Evolutionary conservation across 2,888 invertebrate species (phyloP), one percentile per base, ranked within the genome.

Genomic region (Ophion ventricosus): DNA sequence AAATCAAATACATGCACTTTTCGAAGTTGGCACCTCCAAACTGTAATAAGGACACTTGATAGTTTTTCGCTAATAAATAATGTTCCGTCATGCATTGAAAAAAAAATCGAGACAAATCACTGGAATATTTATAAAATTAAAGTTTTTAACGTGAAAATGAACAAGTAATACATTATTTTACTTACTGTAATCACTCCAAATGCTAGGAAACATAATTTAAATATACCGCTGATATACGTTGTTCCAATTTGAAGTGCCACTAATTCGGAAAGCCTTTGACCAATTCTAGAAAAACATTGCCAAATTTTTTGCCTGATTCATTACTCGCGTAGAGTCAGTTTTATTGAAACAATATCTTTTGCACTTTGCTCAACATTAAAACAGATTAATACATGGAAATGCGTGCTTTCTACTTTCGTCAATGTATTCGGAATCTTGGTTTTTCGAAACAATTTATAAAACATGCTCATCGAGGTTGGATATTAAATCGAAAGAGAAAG

Each of bases 141-240:
- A 14, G 40, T 35, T 1, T 49, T 0, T 17, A 49, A 49, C 4
- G 49, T 11, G 49, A 17, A 25, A 14, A 76, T 17, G 17, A 25
- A n/a, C n/a, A 23, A 29, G 26, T 23, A 7, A 67, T 49, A 17
- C 49, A 49, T 49, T 14, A 49, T 11, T 5, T 29, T 69, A 82
- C 87, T 85, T 74, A 90, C 90, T 80, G 83, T 85, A 26, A 87
- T 73, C 4, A 90, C 0, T 85, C 87, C 86, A 10, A 87, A 83
- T 20, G 87, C 88, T n/a, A 90, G 69, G 63, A 90, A 90, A 35
- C 89, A 89, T 64, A 90, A 89, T 23, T 88, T 86, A n/a, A 88
- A 85, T n/a, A 90, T 87, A n/a, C 79, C 87, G 64, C 85, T 87
- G 20, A 88, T 54, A 56, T 90, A 90, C 3, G 88, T 74, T 11